Conservation (phyloP, 2,888 invertebrate species). For the Acheta domesticus region DNA sequence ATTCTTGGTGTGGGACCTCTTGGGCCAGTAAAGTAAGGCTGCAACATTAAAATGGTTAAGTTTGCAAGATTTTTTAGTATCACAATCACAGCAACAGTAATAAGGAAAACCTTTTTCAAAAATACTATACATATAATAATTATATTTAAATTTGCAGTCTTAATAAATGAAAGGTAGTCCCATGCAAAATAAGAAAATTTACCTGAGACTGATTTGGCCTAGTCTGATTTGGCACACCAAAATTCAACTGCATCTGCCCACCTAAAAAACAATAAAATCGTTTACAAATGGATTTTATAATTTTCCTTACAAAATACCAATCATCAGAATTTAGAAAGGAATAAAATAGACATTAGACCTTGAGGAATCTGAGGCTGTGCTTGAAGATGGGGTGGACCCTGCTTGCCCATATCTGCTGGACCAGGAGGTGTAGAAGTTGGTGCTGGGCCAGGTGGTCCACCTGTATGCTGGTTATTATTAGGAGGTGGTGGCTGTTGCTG, state of each 20-base stretch:
- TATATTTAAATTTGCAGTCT: neutral
- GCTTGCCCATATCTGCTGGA: slow-evolving; percentile 35
- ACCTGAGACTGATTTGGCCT: slow-evolving; percentile 33
- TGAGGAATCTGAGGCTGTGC: slow-evolving; percentile 34
- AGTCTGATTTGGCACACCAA: slow-evolving; percentile 30
- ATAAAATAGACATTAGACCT: slow-evolving; percentile 22
- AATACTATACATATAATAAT: neutral
- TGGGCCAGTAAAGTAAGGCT: slow-evolving; percentile 30
- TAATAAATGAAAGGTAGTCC: too few relatives aligned
- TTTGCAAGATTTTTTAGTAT: neutral
- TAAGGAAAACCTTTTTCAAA: too few relatives aligned
- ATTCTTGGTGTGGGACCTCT: slow-evolving; percentile 34
- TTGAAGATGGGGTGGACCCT: slow-evolving; percentile 36
- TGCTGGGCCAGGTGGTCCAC: slow-evolving; percentile 33
- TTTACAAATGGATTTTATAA: neutral
- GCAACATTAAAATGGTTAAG: slow-evolving; percentile 5
- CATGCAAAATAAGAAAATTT: neutral
- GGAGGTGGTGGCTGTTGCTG: slow-evolving; percentile 29
- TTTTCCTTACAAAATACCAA: neutral
- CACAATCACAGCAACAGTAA: neutral
- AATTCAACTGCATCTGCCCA: slow-evolving; percentile 31
- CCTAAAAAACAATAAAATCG: slow-evolving; percentile 22
- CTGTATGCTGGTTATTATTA: slow-evolving; percentile 25
- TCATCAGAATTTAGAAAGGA: neutral
- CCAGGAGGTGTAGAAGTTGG: slow-evolving; percentile 36